These are phyloP conservation scores for Gibbula magus DNA, from an alignment of 2,888 invertebrate species.

Conservation along the genomic window DNA sequence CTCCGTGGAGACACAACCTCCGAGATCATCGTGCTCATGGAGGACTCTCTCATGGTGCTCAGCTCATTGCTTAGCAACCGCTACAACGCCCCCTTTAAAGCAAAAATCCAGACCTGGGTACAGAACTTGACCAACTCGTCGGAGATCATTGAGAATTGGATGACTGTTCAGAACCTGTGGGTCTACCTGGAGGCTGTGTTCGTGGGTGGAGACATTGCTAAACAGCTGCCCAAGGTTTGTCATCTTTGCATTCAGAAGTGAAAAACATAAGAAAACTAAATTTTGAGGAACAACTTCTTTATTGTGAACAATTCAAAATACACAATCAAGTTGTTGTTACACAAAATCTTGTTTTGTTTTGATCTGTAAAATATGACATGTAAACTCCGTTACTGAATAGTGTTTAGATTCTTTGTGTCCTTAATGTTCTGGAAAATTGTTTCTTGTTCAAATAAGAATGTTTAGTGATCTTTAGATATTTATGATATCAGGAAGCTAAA, in stretches of 20 bases:
- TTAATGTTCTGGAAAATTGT: too few relatives aligned
- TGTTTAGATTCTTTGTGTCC: too few relatives aligned
- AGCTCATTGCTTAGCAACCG: conserved; percentile 94
- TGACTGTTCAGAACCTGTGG: conserved; percentile 98
- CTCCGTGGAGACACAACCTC: conserved; percentile 95
- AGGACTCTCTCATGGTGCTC: conserved; percentile 97
- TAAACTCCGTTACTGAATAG: too few relatives aligned
- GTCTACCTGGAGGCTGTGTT: conserved; percentile 98
- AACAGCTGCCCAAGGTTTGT: conserved; percentile 85
- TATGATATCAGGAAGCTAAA: conserved; percentile 72
- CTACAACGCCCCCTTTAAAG: conserved; percentile 94
- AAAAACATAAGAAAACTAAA: too few relatives aligned
- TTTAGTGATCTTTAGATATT: too few relatives aligned
- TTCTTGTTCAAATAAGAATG: too few relatives aligned
- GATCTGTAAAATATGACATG: too few relatives aligned
- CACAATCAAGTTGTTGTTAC: too few relatives aligned
- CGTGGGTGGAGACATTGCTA: conserved; percentile 98
- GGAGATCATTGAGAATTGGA: conserved; percentile 96
- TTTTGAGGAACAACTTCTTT: too few relatives aligned
- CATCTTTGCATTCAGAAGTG: too few relatives aligned
- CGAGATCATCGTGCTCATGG: conserved; percentile 94
- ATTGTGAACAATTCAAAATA: too few relatives aligned
- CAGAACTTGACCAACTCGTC: conserved; percentile 95
- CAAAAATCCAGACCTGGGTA: conserved; percentile 97
- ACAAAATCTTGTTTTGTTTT: too few relatives aligned